Conservation (phyloP, 2,113 vertebrate species). For the Ivindomyrus marchei region DNA sequence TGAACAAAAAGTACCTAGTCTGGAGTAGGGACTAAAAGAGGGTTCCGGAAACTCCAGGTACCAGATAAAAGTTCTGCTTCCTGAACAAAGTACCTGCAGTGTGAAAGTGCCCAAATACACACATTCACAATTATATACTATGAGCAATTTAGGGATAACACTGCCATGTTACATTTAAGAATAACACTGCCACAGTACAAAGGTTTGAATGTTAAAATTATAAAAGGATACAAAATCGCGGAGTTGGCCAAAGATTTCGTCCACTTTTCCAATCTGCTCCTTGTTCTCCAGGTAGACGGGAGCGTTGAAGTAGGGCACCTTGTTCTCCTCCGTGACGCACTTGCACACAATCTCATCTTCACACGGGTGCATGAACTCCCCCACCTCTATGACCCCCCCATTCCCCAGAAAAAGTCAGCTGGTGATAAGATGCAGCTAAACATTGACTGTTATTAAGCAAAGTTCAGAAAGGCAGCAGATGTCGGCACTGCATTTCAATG, state of each 20-base stretch:
- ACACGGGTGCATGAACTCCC: conserved; percentile 92
- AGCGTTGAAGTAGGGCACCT: conserved; percentile 96
- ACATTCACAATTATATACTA: not conserved
- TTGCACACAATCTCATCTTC: conserved; percentile 94
- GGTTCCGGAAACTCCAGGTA: not conserved
- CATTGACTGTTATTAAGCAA: not conserved
- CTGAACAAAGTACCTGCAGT: not conserved
- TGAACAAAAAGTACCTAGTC: not conserved
- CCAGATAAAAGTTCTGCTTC: not conserved
- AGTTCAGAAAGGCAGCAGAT: not conserved
- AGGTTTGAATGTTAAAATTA: not conserved
- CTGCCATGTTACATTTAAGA: not conserved
- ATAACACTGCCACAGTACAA: not conserved
- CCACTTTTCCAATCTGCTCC: conserved; percentile 95
- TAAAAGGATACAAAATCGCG: conserved; percentile 95
- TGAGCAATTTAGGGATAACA: not conserved
- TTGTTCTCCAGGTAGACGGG: conserved; percentile 97
- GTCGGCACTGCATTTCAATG: not conserved
- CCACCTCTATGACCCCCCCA: conserved; percentile 62
- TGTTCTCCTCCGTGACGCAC: conserved; percentile 88
- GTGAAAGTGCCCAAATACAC: not conserved
- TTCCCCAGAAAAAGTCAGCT: not conserved
- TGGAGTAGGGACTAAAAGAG: not conserved
- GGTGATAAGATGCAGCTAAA: not conserved
- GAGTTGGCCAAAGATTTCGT: conserved; percentile 96